A percentile compares a stretch with the other conserved stretches of the same genome.
These are phyloP conservation scores for Prietella phreatophila DNA, from an alignment of 2,113 vertebrate species.

Conservation along the genomic window DNA sequence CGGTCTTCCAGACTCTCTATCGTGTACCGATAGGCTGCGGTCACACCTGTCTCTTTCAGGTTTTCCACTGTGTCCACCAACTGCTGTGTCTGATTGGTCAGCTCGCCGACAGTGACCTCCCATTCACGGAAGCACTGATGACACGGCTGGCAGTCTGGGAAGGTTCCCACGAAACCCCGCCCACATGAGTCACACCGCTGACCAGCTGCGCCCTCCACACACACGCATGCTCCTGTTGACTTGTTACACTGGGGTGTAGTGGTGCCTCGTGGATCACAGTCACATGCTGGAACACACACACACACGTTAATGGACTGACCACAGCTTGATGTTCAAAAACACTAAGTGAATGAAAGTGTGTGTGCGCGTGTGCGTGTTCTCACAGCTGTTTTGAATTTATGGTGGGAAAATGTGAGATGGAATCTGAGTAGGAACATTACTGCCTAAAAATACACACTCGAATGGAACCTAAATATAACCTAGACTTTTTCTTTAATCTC, in stretches of 20 bases:
- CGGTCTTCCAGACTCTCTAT: constrained; percentile 79
- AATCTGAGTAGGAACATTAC: constrained; percentile 5
- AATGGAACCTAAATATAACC: not conserved
- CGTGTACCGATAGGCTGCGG: constrained; percentile 81
- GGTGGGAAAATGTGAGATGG: not conserved
- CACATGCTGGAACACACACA: constrained; percentile 76
- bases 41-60: constrained; percentile 79
- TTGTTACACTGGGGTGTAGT: constrained; percentile 85
- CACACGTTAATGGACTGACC: not conserved
- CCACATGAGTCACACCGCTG: constrained; percentile 83
- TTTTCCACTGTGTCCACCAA: constrained; percentile 80
- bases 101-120: constrained; percentile 79
- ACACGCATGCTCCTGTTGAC: constrained; percentile 81
- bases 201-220: constrained; percentile 81
- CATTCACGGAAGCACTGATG: constrained; percentile 88
- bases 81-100: constrained; percentile 81
- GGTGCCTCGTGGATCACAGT: constrained; percentile 85
- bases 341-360: not conserved
- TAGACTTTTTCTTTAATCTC: not conserved
- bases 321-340: not conserved
- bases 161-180: constrained; percentile 82
- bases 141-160: constrained; percentile 84
- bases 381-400: constrained; percentile 29
- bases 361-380: not conserved
- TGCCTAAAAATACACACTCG: constrained; percentile 1